These are phyloP conservation scores for Discoglossus pictus DNA, from an alignment of 2,797 vertebrate species.

Conservation along the genomic window DNA sequence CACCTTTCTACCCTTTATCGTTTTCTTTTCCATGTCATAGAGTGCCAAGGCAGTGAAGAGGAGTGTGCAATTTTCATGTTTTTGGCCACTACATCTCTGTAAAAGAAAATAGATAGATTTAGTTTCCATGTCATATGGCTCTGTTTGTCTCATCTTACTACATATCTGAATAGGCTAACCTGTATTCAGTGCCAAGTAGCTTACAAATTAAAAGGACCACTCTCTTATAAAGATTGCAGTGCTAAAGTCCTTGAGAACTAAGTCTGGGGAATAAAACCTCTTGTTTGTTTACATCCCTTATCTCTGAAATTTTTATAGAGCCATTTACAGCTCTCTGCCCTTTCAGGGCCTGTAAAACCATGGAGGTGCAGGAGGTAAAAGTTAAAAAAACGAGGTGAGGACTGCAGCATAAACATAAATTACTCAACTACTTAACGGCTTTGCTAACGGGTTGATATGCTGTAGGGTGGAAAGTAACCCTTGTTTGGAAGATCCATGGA, in stretches of 20 bases:
- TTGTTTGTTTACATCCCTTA: slow-evolving; percentile 46
- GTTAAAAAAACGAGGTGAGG: slow-evolving; percentile 45
- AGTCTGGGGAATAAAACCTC: slow-evolving; percentile 28
- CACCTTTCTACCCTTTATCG: slow-evolving; percentile 16
- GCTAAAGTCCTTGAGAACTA: slow-evolving; percentile 33
- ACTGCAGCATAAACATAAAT: slow-evolving; percentile 20
- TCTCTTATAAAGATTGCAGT: slow-evolving; percentile 1
- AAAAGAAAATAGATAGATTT: background rate
- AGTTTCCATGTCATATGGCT: background rate
- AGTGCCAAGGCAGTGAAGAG: slow-evolving; percentile 5
- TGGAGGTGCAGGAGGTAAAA: slow-evolving; percentile 45
- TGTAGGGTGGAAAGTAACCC: too few relatives aligned
- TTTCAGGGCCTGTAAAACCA: slow-evolving; percentile 28
- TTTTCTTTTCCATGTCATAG: slow-evolving; percentile 35
- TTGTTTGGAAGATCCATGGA: too few relatives aligned
- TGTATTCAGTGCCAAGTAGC: background rate
- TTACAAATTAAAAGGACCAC: background rate
- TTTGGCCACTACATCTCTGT: slow-evolving; percentile 17
- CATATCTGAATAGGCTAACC: background rate
- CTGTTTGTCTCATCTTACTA: background rate
- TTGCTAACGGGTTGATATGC: too few relatives aligned
- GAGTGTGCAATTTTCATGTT: background rate
- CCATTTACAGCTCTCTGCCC: slow-evolving; percentile 36
- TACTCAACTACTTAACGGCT: slow-evolving; percentile 2
- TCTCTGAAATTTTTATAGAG: slow-evolving; percentile 47